Conservation (phyloP, 2,797 vertebrate species). For the Lerista edwardsae region DNA sequence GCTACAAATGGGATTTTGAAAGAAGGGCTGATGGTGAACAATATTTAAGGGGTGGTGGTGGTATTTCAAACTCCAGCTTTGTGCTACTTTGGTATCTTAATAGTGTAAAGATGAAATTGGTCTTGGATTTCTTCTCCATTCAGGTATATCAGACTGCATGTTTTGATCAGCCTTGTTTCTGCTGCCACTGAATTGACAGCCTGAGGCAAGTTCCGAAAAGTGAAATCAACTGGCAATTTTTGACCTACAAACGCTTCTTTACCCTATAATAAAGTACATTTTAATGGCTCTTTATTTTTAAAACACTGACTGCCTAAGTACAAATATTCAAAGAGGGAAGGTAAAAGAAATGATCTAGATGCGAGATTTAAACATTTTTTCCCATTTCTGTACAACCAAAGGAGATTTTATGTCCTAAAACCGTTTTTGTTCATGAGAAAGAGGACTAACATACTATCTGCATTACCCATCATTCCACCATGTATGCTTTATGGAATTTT, state of each 20-base stretch:
- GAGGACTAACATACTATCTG: neutral
- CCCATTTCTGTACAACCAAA: neutral
- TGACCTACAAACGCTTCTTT: neutral
- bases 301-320: neutral
- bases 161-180: neutral
- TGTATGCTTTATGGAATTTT: neutral
- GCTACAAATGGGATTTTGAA: neutral
- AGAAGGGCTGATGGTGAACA: neutral
- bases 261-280: neutral
- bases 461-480: neutral
- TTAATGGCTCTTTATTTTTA: conserved; percentile 8
- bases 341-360: neutral
- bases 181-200: conserved; percentile 8
- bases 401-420: neutral
- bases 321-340: neutral
- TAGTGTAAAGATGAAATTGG: neutral
- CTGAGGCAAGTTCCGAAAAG: neutral
- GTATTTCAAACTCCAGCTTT: neutral
- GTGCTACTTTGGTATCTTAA: neutral
- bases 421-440: neutral
- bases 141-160: neutral
- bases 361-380: neutral
- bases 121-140: neutral
- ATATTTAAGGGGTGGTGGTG: neutral
- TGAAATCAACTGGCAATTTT: neutral